These are phyloP conservation scores for Gorsachius goisagi DNA, from an alignment of 2,113 vertebrate species.

Conservation along the genomic window DNA sequence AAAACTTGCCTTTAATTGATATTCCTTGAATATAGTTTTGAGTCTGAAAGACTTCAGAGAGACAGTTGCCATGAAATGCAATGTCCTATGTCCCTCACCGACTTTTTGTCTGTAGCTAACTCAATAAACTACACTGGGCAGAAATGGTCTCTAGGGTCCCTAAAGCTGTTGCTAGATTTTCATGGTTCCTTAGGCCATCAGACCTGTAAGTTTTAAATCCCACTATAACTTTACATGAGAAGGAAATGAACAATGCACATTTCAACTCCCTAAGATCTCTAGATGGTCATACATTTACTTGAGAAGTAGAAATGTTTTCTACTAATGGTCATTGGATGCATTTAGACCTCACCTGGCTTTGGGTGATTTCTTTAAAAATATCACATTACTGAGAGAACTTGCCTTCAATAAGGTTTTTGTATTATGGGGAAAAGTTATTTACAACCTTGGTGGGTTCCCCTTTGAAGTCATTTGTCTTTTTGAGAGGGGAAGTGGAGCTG, in stretches of 20 bases:
- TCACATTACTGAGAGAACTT: constrained; percentile 38
- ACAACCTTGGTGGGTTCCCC: constrained; percentile 56
- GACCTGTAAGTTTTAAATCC: neutral
- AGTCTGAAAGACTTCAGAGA: neutral
- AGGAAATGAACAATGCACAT: neutral
- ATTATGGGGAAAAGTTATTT: constrained; percentile 53
- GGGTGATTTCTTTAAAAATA: constrained; percentile 47
- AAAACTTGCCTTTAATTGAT: neutral
- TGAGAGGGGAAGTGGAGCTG: constrained; percentile 52
- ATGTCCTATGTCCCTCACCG: neutral
- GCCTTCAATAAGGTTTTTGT: constrained; percentile 48
- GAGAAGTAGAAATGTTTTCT: neutral
- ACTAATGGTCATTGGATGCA: neutral
- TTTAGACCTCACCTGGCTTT: constrained; percentile 35
- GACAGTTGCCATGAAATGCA: neutral
- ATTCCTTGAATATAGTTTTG: neutral
- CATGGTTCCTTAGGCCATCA: neutral
- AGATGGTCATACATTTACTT: neutral
- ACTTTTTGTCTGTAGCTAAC: neutral
- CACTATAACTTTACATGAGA: neutral
- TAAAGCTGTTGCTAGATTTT: neutral
- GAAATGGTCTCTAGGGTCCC: neutral
- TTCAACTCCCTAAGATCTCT: neutral
- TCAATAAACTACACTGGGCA: neutral
- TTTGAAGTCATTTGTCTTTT: constrained; percentile 71